These are phyloP conservation scores for Pinctada fucata DNA, from an alignment of 2,888 invertebrate species.

Conservation along the genomic window DNA sequence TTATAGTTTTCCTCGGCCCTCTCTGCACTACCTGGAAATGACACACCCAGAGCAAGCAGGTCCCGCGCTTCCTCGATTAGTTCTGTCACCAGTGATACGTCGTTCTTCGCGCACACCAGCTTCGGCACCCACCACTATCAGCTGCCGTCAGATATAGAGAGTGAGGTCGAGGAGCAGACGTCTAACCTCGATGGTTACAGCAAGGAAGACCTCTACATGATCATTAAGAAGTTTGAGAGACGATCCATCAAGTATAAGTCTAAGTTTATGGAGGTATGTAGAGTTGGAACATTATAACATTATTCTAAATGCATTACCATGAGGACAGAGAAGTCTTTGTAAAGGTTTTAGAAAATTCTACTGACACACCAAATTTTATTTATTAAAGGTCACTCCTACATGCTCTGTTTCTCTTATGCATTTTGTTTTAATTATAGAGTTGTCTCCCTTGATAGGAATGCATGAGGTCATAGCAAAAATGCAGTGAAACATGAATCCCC, in stretches of 20 bases:
- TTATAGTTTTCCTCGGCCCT: constrained; percentile 43
- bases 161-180: constrained; percentile 66
- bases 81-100: constrained; percentile 67
- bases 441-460: too few species aligned
- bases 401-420: too few species aligned
- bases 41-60: constrained; percentile 58
- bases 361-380: too few species aligned
- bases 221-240: constrained; percentile 66
- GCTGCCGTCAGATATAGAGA: constrained; percentile 69
- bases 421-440: too few species aligned
- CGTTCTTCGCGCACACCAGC: constrained; percentile 63
- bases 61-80: constrained; percentile 69
- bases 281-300: background rate
- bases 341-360: background rate
- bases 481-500: too few species aligned
- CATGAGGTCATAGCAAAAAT: too few species aligned
- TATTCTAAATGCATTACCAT: too few species aligned
- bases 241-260: constrained; percentile 68
- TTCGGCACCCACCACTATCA: constrained; percentile 61
- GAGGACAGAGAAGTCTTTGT: too few species aligned
- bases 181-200: constrained; percentile 61
- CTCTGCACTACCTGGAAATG: constrained; percentile 59
- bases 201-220: constrained; percentile 68
- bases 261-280: constrained; percentile 67
- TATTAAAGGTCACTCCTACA: too few species aligned